These are phyloP conservation scores for Lophotis ruficrista DNA, from an alignment of 2,113 vertebrate species.

Conservation along the genomic window DNA sequence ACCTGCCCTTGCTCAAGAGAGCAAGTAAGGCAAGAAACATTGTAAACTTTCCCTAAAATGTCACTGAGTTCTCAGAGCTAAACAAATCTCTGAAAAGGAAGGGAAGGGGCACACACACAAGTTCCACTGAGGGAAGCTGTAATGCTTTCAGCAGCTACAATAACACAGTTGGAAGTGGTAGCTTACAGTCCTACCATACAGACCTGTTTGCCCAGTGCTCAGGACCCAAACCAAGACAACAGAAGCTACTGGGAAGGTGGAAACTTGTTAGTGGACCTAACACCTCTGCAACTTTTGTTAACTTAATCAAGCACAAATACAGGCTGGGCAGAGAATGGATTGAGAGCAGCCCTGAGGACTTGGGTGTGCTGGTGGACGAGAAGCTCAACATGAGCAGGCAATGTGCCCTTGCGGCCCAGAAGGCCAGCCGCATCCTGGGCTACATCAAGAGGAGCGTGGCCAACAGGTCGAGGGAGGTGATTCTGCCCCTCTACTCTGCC, in stretches of 20 bases:
- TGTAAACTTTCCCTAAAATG: not conserved
- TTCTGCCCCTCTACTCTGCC: too few relatives aligned
- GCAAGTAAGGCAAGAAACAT: not conserved
- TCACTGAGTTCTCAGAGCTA: not conserved
- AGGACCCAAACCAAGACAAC: not conserved
- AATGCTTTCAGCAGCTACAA: not conserved
- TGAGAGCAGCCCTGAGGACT: too few relatives aligned
- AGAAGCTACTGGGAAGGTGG: not conserved
- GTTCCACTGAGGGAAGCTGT: not conserved
- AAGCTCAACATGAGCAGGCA: too few relatives aligned
- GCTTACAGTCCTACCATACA: not conserved
- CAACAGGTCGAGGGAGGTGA: too few relatives aligned
- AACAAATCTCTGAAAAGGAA: not conserved
- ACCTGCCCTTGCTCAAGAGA: not conserved
- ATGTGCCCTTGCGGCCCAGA: too few relatives aligned
- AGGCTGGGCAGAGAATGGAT: too few relatives aligned
- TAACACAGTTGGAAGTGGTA: rapidly evolving
- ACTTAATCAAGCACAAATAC: too few relatives aligned
- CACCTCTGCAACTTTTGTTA: not conserved
- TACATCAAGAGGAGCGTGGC: too few relatives aligned
- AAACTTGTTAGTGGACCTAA: not conserved
- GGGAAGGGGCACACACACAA: not conserved
- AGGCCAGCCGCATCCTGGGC: too few relatives aligned
- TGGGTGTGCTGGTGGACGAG: too few relatives aligned
- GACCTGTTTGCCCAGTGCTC: not conserved